Percentiles rank a stretch among this genome's conserved stretches.
phyloP scores from a whole-genome alignment of 64 coral and sea anemone genomes.

The Montipora foliosa region DNA sequence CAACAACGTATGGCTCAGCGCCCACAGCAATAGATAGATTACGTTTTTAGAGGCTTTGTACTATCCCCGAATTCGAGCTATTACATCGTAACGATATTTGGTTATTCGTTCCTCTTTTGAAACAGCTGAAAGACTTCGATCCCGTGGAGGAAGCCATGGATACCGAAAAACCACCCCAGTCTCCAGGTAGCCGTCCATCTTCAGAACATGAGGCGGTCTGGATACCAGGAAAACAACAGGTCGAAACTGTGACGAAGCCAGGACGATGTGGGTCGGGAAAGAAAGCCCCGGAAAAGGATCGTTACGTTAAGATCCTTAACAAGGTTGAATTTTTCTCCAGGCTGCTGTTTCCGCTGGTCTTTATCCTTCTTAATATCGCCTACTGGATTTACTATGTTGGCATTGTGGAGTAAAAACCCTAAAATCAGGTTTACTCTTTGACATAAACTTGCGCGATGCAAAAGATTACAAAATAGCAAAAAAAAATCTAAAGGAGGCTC shows the following conservation, averaged over 20 bases:
- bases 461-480: neutral
- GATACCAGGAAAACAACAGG: slow-evolving; percentile 85
- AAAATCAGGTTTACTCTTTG: neutral
- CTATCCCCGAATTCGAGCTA: neutral
- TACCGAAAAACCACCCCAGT: slow-evolving; percentile 63
- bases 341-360: slow-evolving; percentile 76
- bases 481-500: neutral
- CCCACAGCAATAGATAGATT: no score
- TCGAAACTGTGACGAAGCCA: slow-evolving; percentile 83
- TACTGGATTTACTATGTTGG: slow-evolving; percentile 84
- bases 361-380: slow-evolving; percentile 82
- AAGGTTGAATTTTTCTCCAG: slow-evolving; percentile 84
- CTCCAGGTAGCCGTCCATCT: slow-evolving; percentile 61
- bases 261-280: slow-evolving; percentile 18
- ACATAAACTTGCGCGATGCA: neutral
- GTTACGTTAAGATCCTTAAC: slow-evolving; percentile 59
- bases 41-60: neutral
- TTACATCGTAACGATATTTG: neutral
- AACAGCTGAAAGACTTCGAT: slow-evolving; percentile 43
- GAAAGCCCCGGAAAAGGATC: neutral
- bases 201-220: slow-evolving; percentile 93
- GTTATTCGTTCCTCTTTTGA: neutral
- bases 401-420: neutral
- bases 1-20: no score
- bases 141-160: slow-evolving; percentile 34